phyloP scores from a whole-genome alignment of 2,113 vertebrate species.

The Prietella phreatophila region DNA sequence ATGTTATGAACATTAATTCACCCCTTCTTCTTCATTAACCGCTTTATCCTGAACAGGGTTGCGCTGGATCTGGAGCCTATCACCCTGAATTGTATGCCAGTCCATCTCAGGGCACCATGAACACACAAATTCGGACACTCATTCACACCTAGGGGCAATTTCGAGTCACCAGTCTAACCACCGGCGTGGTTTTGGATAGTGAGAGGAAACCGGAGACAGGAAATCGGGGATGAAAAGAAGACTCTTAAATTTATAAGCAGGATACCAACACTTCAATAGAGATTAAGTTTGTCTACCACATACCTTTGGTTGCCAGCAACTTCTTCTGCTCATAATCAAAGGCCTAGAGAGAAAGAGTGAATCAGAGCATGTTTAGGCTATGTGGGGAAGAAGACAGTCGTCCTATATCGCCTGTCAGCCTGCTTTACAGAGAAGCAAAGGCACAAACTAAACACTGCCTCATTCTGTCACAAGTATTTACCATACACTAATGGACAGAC shows the following conservation, averaged over 20 bases:
- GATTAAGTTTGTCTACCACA: conserved; percentile 52
- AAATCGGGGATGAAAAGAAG: background rate
- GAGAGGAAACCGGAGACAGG: background rate
- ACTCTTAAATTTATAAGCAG: background rate
- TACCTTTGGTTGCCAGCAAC: conserved; percentile 97
- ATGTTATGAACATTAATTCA: conserved; percentile 20
- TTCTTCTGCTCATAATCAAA: conserved; percentile 99
- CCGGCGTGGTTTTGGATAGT: background rate
- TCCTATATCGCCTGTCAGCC: conserved; percentile 36
- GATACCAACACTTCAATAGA: conserved; percentile 1
- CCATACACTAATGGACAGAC: background rate
- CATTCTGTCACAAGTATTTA: conserved; percentile 43
- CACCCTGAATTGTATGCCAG: background rate
- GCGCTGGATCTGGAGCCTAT: background rate
- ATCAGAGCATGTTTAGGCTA: conserved; percentile 29
- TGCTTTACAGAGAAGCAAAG: conserved; percentile 11
- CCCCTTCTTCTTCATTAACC: background rate
- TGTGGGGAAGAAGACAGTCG: background rate
- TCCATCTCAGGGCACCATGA: background rate
- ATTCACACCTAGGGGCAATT: background rate
- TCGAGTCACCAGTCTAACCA: background rate
- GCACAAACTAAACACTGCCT: conserved; percentile 35
- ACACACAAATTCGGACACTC: background rate
- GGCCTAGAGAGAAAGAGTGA: conserved; percentile 73
- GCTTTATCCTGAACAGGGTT: background rate